A percentile compares a stretch with the other conserved stretches of the same genome.
Conservation (phyloP, 1,140 invertebrate genomes). For the Rhopalosiphum maidis region DNA sequence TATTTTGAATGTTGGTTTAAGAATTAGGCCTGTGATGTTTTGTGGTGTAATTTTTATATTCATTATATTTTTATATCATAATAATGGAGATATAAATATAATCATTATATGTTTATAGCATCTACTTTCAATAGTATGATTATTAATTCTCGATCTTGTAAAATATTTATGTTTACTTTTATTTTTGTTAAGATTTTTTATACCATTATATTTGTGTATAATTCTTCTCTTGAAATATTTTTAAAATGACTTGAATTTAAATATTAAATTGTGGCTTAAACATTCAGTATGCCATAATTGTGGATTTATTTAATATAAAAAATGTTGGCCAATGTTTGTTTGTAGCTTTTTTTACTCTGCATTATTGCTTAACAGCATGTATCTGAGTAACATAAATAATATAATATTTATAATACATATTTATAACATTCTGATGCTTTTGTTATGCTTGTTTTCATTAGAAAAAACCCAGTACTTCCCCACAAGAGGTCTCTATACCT, state of each 20-base stretch:
- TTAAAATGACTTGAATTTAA: background rate
- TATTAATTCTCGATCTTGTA: background rate
- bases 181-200: background rate
- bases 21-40: background rate
- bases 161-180: background rate
- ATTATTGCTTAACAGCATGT: slow-evolving; percentile 47
- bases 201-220: background rate
- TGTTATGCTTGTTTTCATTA: slow-evolving; percentile 58
- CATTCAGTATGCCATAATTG: background rate
- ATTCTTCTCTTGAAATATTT: background rate
- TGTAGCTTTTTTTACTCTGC: background rate
- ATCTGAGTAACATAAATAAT: slow-evolving; percentile 40
- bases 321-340: background rate
- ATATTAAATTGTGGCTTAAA: background rate
- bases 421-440: slow-evolving; percentile 56
- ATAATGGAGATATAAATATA: background rate
- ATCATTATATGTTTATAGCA: background rate
- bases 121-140: background rate
- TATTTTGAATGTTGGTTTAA: background rate
- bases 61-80: background rate
- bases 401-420: slow-evolving; percentile 23
- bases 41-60: background rate
- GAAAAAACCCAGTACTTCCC: slow-evolving; percentile 46
- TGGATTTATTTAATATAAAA: background rate
- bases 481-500: slow-evolving; percentile 54